Evolutionary conservation across 2,888 invertebrate genomes (phyloP).

Genomic region (Dicycla oo): DNA sequence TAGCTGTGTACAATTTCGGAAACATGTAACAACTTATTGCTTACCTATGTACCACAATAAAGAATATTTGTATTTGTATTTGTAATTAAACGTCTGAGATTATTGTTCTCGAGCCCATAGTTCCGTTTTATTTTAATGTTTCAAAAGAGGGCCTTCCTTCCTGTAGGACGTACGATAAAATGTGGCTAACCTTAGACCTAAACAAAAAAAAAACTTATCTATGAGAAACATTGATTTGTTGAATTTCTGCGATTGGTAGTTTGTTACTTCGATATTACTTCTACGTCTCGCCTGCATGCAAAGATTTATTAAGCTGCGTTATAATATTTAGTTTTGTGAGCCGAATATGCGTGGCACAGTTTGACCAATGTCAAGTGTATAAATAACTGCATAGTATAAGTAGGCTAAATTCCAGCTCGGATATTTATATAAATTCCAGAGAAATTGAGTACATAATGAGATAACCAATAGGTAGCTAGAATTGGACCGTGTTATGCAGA

Average conservation of each 20-base stretch:
- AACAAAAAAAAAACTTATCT: slow-evolving; percentile 19
- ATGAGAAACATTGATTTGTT: slow-evolving; percentile 16
- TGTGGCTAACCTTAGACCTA: background rate
- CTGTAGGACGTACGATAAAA: background rate
- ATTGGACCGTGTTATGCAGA: too few species aligned
- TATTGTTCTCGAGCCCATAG: background rate
- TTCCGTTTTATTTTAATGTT: background rate
- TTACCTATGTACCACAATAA: too few species aligned
- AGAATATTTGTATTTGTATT: too few species aligned
- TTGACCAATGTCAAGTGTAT: slow-evolving; percentile 58
- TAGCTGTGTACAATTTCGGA: too few species aligned
- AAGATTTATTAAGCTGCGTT: slow-evolving; percentile 49
- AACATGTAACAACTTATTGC: too few species aligned
- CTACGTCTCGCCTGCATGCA: slow-evolving; percentile 18
- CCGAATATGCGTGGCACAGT: slow-evolving; percentile 55
- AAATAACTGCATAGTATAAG: slow-evolving; percentile 51
- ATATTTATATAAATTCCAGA: slow-evolving; percentile 47
- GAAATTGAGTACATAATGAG: slow-evolving; percentile 35
- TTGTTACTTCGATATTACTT: background rate
- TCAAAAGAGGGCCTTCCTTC: background rate
- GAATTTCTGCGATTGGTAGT: slow-evolving; percentile 22
- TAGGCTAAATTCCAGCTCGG: slow-evolving; percentile 54
- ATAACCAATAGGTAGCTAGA: too few species aligned
- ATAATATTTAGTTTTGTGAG: slow-evolving; percentile 48
- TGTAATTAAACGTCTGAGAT: background rate